These are phyloP conservation scores for Diarsia rubi DNA, from an alignment of 2,888 invertebrate species.

Conservation along the genomic window DNA sequence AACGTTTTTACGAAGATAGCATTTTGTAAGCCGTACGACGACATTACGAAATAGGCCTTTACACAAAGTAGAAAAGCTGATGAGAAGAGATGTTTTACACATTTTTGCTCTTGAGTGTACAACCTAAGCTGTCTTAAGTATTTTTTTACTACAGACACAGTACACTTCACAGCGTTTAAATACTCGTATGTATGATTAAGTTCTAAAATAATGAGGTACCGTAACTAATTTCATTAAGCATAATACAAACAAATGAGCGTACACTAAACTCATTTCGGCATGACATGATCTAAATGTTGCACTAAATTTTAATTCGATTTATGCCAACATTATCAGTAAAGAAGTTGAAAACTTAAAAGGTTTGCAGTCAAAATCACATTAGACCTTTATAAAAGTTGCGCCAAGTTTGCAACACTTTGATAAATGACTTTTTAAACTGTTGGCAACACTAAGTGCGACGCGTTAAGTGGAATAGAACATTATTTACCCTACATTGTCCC, in stretches of 20 bases:
- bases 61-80: too few relatives aligned
- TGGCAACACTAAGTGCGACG: slow-evolving; percentile 78
- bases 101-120: too few relatives aligned
- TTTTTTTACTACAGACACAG: neutral
- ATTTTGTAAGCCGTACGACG: too few relatives aligned
- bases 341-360: slow-evolving; percentile 82
- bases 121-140: neutral
- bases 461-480: slow-evolving; percentile 69
- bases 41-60: too few relatives aligned
- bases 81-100: too few relatives aligned
- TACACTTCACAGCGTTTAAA: neutral
- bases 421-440: slow-evolving; percentile 87
- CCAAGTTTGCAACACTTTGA: slow-evolving; percentile 79
- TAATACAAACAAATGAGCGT: slow-evolving; percentile 38
- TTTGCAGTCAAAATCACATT: slow-evolving; percentile 83
- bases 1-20: too few relatives aligned
- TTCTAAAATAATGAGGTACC: neutral
- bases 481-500: slow-evolving; percentile 53
- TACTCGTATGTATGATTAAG: neutral
- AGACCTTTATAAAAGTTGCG: slow-evolving; percentile 80
- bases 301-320: slow-evolving; percentile 79
- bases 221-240: neutral
- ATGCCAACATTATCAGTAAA: slow-evolving; percentile 66
- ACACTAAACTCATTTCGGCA: slow-evolving; percentile 16
- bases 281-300: slow-evolving; percentile 55